Percentiles rank a stretch among this genome's conserved stretches.
phyloP scores from a whole-genome alignment of 2,888 invertebrate species.

The Drosophila histrio region DNA sequence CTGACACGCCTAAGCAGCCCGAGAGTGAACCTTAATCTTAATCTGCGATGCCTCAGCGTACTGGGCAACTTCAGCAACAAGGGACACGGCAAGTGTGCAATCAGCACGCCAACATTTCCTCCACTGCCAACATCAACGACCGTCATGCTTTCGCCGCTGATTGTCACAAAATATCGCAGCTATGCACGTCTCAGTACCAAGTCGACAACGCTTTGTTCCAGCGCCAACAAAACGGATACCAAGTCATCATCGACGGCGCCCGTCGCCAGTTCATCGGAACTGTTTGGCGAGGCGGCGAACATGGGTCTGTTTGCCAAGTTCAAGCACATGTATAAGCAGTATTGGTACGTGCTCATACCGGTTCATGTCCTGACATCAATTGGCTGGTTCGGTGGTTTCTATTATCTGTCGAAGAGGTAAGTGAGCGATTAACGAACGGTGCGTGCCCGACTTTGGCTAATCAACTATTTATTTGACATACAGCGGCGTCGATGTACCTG shows the following conservation, averaged over 20 bases:
- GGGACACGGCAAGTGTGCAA: constrained; percentile 8
- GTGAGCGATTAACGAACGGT: not conserved
- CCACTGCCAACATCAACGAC: constrained; percentile 15
- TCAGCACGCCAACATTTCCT: constrained; percentile 13
- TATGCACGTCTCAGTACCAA: constrained; percentile 55
- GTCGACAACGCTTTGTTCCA: constrained; percentile 54
- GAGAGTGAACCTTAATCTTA: constrained; percentile 7
- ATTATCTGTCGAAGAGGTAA: constrained; percentile 93
- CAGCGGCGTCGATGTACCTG: constrained; percentile 96
- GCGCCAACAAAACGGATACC: constrained; percentile 61
- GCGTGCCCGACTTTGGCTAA: not conserved
- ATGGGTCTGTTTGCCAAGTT: constrained; percentile 90
- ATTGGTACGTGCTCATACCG: constrained; percentile 98
- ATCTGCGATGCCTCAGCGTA: constrained; percentile 42
- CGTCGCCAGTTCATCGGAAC: constrained; percentile 53
- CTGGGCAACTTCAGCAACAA: constrained; percentile 8
- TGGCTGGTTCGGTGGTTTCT: constrained; percentile 95
- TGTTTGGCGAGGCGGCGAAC: constrained; percentile 84
- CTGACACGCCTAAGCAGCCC: constrained; percentile 16
- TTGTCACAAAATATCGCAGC: constrained; percentile 42
- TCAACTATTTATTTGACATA: not conserved
- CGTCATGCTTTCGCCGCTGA: constrained; percentile 38
- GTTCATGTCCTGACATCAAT: constrained; percentile 95
- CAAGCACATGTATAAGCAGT: constrained; percentile 96
- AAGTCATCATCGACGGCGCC: constrained; percentile 66